A percentile compares a stretch with the other conserved stretches of the same genome.
Evolutionary conservation across 2,888 invertebrate genomes (phyloP).

Genomic region (Phytoseiulus persimilis): DNA sequence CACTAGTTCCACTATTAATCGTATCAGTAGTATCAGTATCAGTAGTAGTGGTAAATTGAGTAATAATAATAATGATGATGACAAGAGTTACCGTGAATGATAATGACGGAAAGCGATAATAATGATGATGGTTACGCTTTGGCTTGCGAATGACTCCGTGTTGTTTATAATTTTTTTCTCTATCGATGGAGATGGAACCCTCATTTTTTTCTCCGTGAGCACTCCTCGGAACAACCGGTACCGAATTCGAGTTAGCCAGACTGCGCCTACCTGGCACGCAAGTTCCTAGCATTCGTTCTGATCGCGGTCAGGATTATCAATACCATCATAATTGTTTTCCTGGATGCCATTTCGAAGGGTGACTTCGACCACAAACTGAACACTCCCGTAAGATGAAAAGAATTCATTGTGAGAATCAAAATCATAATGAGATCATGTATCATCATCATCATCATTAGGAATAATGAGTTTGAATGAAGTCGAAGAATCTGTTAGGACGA

Average conservation of each 20-base stretch:
- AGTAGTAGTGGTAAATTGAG: slow-evolving; percentile 8
- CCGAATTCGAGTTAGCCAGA: too few relatives aligned
- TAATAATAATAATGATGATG: slow-evolving; percentile 35
- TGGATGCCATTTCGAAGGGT: too few relatives aligned
- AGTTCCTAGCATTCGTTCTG: too few relatives aligned
- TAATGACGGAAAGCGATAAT: not conserved
- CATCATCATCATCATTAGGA: slow-evolving; percentile 33
- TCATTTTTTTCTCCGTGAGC: not conserved
- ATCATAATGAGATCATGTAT: not conserved
- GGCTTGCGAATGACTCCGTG: not conserved
- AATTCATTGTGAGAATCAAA: not conserved
- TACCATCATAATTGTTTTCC: too few relatives aligned
- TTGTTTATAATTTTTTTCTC: not conserved
- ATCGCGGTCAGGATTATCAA: too few relatives aligned
- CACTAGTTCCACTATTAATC: too few relatives aligned
- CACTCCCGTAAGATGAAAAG: too few relatives aligned
- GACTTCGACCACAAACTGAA: too few relatives aligned
- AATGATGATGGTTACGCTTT: not conserved
- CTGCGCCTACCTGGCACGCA: too few relatives aligned
- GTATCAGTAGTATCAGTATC: not conserved
- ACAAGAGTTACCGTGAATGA: not conserved
- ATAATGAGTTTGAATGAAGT: slow-evolving; percentile 18
- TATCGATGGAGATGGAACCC: not conserved
- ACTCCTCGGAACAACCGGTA: not conserved
- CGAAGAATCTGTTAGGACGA: not conserved